Evolutionary conservation across 2,888 invertebrate species (phyloP).

Genomic region (Abscondita cerata): DNA sequence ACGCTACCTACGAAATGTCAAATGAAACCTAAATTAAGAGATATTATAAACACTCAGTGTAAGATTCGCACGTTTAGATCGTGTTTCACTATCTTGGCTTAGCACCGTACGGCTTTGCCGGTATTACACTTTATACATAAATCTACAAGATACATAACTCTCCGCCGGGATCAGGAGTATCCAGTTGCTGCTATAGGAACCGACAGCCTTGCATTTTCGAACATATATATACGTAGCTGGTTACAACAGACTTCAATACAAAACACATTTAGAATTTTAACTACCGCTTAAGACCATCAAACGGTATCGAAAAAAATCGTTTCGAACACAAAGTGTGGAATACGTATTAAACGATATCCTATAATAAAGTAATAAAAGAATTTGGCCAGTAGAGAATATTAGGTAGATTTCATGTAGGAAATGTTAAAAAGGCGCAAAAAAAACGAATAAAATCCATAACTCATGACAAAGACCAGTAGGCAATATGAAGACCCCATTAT

Average conservation of each 20-base stretch:
- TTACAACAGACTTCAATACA: conserved; percentile 16
- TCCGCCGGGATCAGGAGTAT: conserved; percentile 52
- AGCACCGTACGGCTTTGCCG: conserved; percentile 48
- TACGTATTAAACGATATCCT: neutral
- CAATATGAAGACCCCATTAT: conserved; percentile 49
- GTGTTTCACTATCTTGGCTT: conserved; percentile 54
- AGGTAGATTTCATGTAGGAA: conserved; percentile 24
- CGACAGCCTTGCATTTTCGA: conserved; percentile 15
- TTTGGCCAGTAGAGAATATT: neutral
- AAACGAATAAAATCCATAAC: conserved; percentile 45
- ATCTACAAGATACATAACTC: conserved; percentile 60
- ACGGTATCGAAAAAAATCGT: neutral
- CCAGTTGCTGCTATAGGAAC: conserved; percentile 11
- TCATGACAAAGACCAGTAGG: conserved; percentile 48
- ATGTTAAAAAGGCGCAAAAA: conserved; percentile 30
- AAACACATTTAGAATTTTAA: conserved; percentile 36
- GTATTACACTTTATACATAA: conserved; percentile 60
- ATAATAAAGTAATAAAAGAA: too few relatives aligned
- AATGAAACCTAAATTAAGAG: conserved; percentile 1
- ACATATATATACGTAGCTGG: conserved; percentile 12
- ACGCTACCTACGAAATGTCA: neutral
- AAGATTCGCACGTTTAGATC: conserved; percentile 52
- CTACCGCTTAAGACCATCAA: conserved; percentile 21
- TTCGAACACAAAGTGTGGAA: neutral
- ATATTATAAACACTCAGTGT: conserved; percentile 23